Evolutionary conservation across 1,140 invertebrate species (phyloP).

Genomic region (Heterodera schachtii): DNA sequence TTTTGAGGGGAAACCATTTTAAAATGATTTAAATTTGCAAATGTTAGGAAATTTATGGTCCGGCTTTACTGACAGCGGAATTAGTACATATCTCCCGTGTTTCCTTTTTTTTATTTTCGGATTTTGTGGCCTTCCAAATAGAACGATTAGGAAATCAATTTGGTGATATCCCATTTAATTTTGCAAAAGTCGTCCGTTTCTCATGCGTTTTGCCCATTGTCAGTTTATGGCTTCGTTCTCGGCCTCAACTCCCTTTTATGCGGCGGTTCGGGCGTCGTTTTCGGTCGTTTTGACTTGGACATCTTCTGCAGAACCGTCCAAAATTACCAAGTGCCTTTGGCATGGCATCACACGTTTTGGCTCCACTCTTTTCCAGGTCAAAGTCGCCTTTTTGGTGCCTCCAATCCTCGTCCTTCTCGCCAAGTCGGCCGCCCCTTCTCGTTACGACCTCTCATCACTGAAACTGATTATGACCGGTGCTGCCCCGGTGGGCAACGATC

Average conservation of each 20-base stretch:
- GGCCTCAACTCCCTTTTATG: slow-evolving; percentile 67
- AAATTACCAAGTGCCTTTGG: slow-evolving; percentile 70
- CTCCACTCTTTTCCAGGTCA: slow-evolving; percentile 2
- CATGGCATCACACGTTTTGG: background rate
- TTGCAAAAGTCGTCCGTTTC: no score
- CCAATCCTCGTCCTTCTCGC: slow-evolving; percentile 50
- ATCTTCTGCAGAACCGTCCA: slow-evolving; percentile 74
- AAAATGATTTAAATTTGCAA: no score
- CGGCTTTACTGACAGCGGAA: no score
- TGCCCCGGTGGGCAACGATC: slow-evolving; percentile 40
- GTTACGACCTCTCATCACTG: slow-evolving; percentile 44
- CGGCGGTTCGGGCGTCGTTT: slow-evolving; percentile 75
- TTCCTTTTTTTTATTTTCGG: no score
- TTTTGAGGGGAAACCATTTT: background rate
- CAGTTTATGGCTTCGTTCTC: slow-evolving; percentile 74
- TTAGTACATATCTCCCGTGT: no score
- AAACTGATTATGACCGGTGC: slow-evolving; percentile 41
- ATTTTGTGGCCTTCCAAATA: no score
- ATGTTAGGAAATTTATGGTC: no score
- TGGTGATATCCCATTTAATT: no score
- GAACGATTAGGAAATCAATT: no score
- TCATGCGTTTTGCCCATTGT: no score
- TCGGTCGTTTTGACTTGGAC: slow-evolving; percentile 77
- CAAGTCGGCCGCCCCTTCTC: slow-evolving; percentile 44
- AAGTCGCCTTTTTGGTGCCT: slow-evolving; percentile 34